phyloP scores from a whole-genome alignment of 2,888 invertebrate species.

The Hypena proboscidalis region DNA sequence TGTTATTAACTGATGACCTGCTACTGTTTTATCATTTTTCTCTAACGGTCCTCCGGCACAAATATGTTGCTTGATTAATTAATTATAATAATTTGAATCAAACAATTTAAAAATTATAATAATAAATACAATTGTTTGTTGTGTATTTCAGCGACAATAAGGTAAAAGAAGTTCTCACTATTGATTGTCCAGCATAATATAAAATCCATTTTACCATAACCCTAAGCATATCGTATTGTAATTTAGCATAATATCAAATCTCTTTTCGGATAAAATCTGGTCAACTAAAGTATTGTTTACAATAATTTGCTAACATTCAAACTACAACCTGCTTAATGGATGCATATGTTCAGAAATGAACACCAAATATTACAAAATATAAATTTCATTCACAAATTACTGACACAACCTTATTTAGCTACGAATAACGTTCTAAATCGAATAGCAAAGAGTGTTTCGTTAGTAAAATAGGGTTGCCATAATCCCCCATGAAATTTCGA shows the following conservation, averaged over 20 bases:
- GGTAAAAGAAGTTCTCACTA: too few species aligned
- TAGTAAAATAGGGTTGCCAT: conserved; percentile 1
- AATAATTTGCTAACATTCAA: conserved; percentile 46
- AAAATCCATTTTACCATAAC: too few species aligned
- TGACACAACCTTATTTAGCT: not conserved
- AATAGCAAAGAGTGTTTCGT: not conserved
- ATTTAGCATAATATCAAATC: conserved; percentile 15
- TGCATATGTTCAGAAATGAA: conserved; percentile 50
- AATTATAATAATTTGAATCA: too few species aligned
- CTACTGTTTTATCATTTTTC: too few species aligned
- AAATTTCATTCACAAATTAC: not conserved
- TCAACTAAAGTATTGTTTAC: conserved; percentile 43
- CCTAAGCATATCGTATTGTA: too few species aligned
- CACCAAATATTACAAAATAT: conserved; percentile 18
- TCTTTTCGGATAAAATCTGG: conserved; percentile 25
- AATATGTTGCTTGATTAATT: too few species aligned
- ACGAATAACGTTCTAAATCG: conserved; percentile 12
- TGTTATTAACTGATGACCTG: too few species aligned
- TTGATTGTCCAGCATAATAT: too few species aligned
- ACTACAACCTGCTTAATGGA: conserved; percentile 43
- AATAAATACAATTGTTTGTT: too few species aligned
- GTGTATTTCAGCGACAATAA: too few species aligned
- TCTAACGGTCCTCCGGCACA: too few species aligned
- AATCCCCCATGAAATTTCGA: conserved; percentile 37
- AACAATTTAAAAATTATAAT: too few species aligned